Base-by-base conservation (phyloP, 2,888 invertebrate genomes). In the Cecidostiba fungosa region DNA sequence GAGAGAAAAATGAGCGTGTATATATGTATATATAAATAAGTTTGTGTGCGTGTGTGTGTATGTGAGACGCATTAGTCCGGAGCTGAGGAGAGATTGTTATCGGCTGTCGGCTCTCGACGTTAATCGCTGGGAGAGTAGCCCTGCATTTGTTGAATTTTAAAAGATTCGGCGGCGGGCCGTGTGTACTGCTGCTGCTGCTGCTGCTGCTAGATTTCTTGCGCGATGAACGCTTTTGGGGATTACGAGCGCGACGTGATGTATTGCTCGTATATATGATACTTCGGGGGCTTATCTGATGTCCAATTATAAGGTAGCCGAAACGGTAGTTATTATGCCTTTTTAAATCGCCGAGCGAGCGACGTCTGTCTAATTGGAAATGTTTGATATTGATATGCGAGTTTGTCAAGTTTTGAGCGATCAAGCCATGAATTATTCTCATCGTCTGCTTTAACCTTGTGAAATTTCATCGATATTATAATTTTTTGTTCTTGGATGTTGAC, bases 121-220 rank as follows among this genome's bases (percentile, higher is more conserved):
- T 79, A 79, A 79, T 69, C 78, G 47, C 29, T 23, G 14, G 26
- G n/a, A 19, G 50, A 50, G 32, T 50, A 70, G 54, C 72, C 62
- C 77, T 78, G 78, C 78, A 78, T 70, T 80, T 59, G 72, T 73
- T 80, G 80, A 80, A 80, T 80, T 80, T 80, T 73, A 73, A 80
- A 43, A 54, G 70, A 19, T 70, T 10, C 16, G 36, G 23, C 29
- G 23, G 32, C 23, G 12, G 66, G 12, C 29, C 29, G 66, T 66
- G 23, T 66, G 66, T 23, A 29, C 29, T n/a, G n/a, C n/a, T 62
- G 5, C 26, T 26, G 77, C 26, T 66, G n/a, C n/a, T 54, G 12
- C 16, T 4, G n/a, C 54, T 59, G 19, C 8, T 80, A 39, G 39
- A 10, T 47, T n/a, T 26, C 23, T 59, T 59, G 19, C 66, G 54